Base-by-base conservation (phyloP, 2,888 invertebrate genomes). In the Encarsia formosa region DNA sequence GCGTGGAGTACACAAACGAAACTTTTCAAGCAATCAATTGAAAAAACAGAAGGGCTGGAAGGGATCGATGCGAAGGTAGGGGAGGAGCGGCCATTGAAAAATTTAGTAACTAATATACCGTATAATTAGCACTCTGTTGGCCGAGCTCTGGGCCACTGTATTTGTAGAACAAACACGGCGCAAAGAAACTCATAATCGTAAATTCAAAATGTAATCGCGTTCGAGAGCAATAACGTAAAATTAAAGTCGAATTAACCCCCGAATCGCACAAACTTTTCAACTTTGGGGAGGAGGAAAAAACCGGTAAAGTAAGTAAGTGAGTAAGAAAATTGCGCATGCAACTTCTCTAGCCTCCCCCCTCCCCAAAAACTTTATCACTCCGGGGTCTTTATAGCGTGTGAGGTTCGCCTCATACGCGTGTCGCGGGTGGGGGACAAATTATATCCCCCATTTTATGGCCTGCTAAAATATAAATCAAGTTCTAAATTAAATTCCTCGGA, bases 391-490 rank as follows among this genome's bases (percentile, higher is more conserved):
- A n/a, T n/a, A n/a, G n/a, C 49, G 22, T 44, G 48, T 45, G 52
- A 52, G 61, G 58, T 61, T 65, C 63, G 66, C 66, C 70, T 70
- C 69, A 66, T 69, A 66, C 68, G 67, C 68, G 66, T 70, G 55
- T 69, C 69, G 61, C 65, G 69, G 68, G 70, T 68, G 61, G 65
- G 69, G 67, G 70, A 71, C 71, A 70, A 71, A 71, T 71, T 71
- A 71, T 71, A 70, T 69, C 69, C 67, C 44, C 69, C 70, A 69
- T 71, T 71, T 71, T 70, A 70, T 69, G 67, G 66, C 65, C 67
- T 61, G 70, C 69, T 70, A 69, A 70, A 71, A 70, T 71, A 71
- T 71, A 71, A 71, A 71, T 71, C 71, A 71, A 71, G 71, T 70
- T 71, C 71, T 69, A 71, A 71, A 71, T 71, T 71, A 71, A 71